These are phyloP conservation scores for Troides aeacus DNA, from an alignment of 2,888 invertebrate species.

Conservation along the genomic window DNA sequence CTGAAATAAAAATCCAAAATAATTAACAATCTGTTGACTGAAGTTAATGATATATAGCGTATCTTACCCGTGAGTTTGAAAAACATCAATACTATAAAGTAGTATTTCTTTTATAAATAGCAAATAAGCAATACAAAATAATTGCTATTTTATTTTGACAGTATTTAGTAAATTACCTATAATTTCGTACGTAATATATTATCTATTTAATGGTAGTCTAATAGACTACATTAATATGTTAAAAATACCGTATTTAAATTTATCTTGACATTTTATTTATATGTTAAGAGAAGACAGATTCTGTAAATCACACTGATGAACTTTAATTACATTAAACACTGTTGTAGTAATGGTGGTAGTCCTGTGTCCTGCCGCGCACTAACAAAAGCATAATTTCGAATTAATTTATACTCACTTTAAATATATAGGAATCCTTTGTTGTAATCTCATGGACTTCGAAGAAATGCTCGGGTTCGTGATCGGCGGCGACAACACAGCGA, in stretches of 20 bases:
- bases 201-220: too few species aligned
- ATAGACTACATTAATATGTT: too few species aligned
- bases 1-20: slow-evolving; percentile 74
- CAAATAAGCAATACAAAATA: neutral
- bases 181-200: too few species aligned
- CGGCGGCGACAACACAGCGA: slow-evolving; percentile 93
- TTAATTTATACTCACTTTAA: slow-evolving; percentile 84
- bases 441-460: slow-evolving; percentile 97
- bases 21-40: neutral
- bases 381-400: neutral
- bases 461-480: slow-evolving; percentile 94
- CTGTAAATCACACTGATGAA: too few species aligned
- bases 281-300: too few species aligned
- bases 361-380: neutral
- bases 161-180: neutral
- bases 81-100: neutral
- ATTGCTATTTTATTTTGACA: neutral
- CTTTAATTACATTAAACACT: too few species aligned
- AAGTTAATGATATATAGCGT: neutral
- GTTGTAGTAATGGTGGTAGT: too few species aligned
- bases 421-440: slow-evolving; percentile 95
- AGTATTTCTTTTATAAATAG: neutral
- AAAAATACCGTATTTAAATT: too few species aligned
- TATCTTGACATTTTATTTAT: too few species aligned
- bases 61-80: neutral